These are phyloP conservation scores for Coregonus suidteri DNA, from an alignment of 2,797 vertebrate genomes.

Conservation along the genomic window DNA sequence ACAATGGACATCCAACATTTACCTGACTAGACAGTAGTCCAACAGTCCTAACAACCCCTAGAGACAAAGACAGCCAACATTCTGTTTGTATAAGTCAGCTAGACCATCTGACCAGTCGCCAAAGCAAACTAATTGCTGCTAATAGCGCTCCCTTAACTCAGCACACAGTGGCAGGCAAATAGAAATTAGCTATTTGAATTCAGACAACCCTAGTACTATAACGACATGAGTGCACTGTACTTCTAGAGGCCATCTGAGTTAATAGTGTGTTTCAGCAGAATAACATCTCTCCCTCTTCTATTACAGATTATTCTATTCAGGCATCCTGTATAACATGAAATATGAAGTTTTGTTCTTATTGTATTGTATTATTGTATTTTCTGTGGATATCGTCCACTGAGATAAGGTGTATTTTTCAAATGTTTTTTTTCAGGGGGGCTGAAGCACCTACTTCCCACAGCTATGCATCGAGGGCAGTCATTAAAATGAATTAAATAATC, in stretches of 20 bases:
- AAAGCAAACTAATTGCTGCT: background rate
- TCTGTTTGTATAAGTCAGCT: background rate
- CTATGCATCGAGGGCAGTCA: background rate
- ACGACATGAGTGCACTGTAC: background rate
- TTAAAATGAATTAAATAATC: background rate
- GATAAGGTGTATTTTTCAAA: conserved; percentile 13
- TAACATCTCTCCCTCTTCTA: background rate
- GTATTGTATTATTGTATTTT: background rate
- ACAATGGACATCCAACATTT: conserved; percentile 20
- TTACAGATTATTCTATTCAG: background rate
- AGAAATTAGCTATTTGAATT: background rate
- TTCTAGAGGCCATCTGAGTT: background rate
- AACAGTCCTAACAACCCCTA: conserved; percentile 27
- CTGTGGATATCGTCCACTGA: background rate
- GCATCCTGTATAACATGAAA: conserved; percentile 12
- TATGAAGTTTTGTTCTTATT: background rate
- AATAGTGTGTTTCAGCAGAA: background rate
- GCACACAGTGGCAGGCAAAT: background rate
- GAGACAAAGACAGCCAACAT: conserved; percentile 17
- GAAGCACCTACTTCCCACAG: background rate
- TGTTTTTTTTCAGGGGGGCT: too few relatives aligned
- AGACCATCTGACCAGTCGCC: background rate
- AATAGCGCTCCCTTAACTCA: background rate
- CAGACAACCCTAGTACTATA: background rate
- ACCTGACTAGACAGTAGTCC: conserved; percentile 12